Base-by-base conservation (phyloP, 2,888 invertebrate genomes). In the Mermis nigrescens region DNA sequence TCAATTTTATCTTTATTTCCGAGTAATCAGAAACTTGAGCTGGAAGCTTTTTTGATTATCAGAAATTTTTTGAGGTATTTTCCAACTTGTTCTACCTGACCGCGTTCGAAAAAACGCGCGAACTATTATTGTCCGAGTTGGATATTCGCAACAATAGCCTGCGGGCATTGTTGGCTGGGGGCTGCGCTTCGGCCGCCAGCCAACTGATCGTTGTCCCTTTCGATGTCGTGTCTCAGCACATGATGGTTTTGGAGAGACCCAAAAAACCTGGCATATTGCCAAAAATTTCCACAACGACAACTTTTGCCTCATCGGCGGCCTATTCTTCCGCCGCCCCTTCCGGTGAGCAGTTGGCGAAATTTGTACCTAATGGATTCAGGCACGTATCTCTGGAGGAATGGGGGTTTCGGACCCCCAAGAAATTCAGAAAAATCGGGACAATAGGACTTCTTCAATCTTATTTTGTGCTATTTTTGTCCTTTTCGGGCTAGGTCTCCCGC, bases 121-220 rank as follows among this genome's bases (percentile, higher is more conserved):
- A 90, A 68, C 74, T 86, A 57, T 24, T 59, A 1, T 76, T 92
- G 7, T 81, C 82, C 2, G 81, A 80, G 66, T 76, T 81, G 64
- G 79, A 82, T 1, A 59, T 57, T 0, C 53, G 67, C 24, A 70
- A 73, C 63, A 70, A 82, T 1, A 78, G 81, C 70, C 65, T 82
- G 38, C 81, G 85, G 77, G 85, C 90, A 24, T 38, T 55, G n/a
- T 2, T 58, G 61, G 91, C 84, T 31, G 94, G 94, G 1, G 90
- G 84, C 0, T 82, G 83, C 67, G 94, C 94, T 0, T 92, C 92
- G 0, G 75, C 89, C 55, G 87, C 91, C 24, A 86, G 90, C 0
- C 94, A 95, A 76, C 90, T 90, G 0, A 85, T 92, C 59, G 85
- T 92, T 63, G 92, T 94, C 58, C 95, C 95, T 2, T 87, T 94